Evolutionary conservation across 2,113 vertebrate genomes (phyloP), one percentile per base, ranked within the genome.

Genomic region (Cyanistes caeruleus): DNA sequence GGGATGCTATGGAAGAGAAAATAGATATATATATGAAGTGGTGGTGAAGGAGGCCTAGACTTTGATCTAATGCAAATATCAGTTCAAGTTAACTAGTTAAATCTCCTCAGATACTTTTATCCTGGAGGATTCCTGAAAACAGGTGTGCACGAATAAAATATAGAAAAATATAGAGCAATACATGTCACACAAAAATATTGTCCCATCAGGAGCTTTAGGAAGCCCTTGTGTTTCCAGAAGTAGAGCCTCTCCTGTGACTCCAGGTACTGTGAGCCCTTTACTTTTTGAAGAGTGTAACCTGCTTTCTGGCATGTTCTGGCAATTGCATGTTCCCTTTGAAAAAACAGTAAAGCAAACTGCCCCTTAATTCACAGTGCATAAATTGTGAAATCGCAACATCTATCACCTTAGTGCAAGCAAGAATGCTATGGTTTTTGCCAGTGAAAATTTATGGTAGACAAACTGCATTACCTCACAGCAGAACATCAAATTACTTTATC

Each of bases 11-110:
- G 48, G 58, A 93, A 68, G 35, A 68, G 30, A 94, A 91, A 82
- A 94, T 41, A 46, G 11, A 58, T 78, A 37, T 59, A 62, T 69
- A 25, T 46, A 20, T 52, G 39, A 39, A 31, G 20, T 24, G 9
- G 14, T 46, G 24, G 15, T 51, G 76, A 81, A 68, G 67, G 91
- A 96, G 93, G 68, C 60, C 39, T 27, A 25, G 15, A 85, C 74
- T 93, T 89, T 89, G 64, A 96, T 64, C 65, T 63, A 62, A 43
- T 80, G 86, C 35, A 55, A 95, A 72, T 63, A 94, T 64, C 27
- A 23, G 20, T 52, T 41, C 27, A 49, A 35, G 14, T 64, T 87
- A 93, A 76, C 43, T 62, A 39, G 11, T 22, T 70, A 81, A 85
- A 51, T 15, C 4, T 6, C 10, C 12, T 87, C 9, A 4, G 35